Evolutionary conservation across 1,140 invertebrate species (phyloP), one percentile per base, ranked within the genome.

Genomic region (Nylanderia fulva): DNA sequence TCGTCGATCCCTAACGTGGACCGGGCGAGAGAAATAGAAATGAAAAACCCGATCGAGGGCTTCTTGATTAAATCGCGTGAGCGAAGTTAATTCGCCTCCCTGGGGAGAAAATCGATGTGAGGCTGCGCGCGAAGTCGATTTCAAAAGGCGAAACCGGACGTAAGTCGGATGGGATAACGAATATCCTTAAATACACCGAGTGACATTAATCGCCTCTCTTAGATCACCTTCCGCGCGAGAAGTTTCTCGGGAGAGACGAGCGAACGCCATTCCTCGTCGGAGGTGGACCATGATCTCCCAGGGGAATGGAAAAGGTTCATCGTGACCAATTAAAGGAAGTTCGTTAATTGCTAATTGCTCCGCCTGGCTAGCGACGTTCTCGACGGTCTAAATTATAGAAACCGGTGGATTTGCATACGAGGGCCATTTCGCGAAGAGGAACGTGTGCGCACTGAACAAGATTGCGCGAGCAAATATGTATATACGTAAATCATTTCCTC

Each of bases 271-370:
- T 79, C 45, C 66, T 79, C 33, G 21, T 39, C 33, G 9, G 29
- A 24, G 36, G 45, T 18, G 36, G 45, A 66, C 66, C 45, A 66
- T 15, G 48, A 68, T 42, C 54, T 33, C 29, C 61, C 15, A 15
- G 45, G 11, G n/a, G 13, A 7, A 13, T 11, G 13, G 15, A 13
- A 4, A 18, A 5, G 4, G 11, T 18, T 2, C 29, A 5, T 54
- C 61, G 75, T 15, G 29, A 33, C 45, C 63, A 79, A 79, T 79
- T 79, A 79, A 79, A 56, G 29, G 21, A 33, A 54, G 33, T 68
- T 42, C 21, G 21, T 63, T 79, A 79, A 79, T 79, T 79, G 45
- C 76, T 79, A 68, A 79, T 79, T 79, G 76, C 45, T 27, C 33
- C 48, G 21, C 15, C 33, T 15, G 39, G 21, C 60, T 66, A 27